Evolutionary conservation across 64 coral and sea anemone genomes (phyloP), one percentile per base, ranked within the genome.

Genomic region (Stichodactyla helianthus): DNA sequence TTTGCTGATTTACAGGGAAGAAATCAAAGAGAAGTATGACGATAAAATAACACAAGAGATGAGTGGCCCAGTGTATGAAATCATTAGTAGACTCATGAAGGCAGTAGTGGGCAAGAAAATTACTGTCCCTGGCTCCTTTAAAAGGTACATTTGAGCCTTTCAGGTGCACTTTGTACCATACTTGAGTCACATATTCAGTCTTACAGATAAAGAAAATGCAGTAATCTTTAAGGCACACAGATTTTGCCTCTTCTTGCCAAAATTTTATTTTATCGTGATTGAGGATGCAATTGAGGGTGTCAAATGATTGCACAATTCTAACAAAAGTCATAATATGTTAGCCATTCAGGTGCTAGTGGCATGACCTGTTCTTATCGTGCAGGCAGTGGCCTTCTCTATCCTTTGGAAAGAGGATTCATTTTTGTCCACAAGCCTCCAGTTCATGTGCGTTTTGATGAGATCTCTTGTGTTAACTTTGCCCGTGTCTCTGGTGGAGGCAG

Each of bases 51-150:
- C 85, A 19, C 86, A 89, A 79, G 97, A 99, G 79, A 99, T 99
- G 97, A 95, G 88, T 89, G 97, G 97, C 77, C 90, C 93, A 82
- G 89, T 99, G n/a, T 94, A 95, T 88, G 97, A 99, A 55, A 92
- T 99, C 25, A 92, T 99, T 20, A 95, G 93, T 59, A 88, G 93
- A 83, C 79, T 99, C 6, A 82, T 99, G 88, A 99, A 99, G 83
- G 97, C 97, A 31, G 97, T 99, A 3, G 91, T 90, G 59, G 97
- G 97, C 9, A 87, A 92, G 64, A 95, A 90, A 83, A 99, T 99
- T 7, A 99, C 96, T 20, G 93, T 99, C 17, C 96, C 96, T 78
- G 96, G 96, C 64, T 89, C 96, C 62, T 98, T 94, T 80, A 94
- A 88, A 89, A 98, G 90, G 96, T 92, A 74, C 16, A 31, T 57